phyloP scores from a whole-genome alignment of 35 echinoderm and acorn worm species.

The Heliocidaris tuberculata region DNA sequence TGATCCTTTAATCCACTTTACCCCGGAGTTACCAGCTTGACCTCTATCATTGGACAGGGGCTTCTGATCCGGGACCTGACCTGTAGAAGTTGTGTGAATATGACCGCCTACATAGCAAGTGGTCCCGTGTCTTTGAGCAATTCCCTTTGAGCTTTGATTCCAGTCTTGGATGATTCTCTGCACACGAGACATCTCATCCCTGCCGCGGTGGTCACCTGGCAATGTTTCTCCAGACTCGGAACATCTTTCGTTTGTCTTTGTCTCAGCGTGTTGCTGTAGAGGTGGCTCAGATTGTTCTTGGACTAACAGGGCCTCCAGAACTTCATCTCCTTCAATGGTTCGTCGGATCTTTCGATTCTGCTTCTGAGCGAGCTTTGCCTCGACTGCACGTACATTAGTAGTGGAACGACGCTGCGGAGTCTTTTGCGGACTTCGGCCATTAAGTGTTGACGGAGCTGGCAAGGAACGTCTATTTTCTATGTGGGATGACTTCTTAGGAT shows the following conservation, averaged over 20 bases:
- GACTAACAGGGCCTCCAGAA: slow-evolving; percentile 12
- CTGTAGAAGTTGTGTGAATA: not conserved
- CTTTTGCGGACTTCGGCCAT: not conserved
- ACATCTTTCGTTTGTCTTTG: not conserved
- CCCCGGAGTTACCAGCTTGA: not conserved
- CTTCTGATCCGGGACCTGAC: not conserved
- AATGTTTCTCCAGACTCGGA: not conserved
- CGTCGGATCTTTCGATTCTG: slow-evolving; percentile 53
- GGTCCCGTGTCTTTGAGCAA: not conserved
- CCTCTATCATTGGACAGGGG: not conserved
- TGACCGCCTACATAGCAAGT: slow-evolving; percentile 5
- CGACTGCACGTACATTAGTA: slow-evolving; percentile 51
- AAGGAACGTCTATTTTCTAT: slow-evolving; percentile 20
- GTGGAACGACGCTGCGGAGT: slow-evolving; percentile 42
- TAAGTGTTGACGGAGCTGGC: not conserved
- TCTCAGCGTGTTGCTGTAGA: not conserved
- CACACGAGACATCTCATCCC: not conserved
- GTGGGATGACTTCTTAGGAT: slow-evolving; percentile 6
- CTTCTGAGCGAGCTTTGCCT: slow-evolving; percentile 43
- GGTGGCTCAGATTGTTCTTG: slow-evolving; percentile 26
- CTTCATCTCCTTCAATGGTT: slow-evolving; percentile 5
- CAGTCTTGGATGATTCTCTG: slow-evolving; percentile 37
- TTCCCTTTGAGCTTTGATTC: slow-evolving; percentile 20
- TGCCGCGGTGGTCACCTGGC: not conserved
- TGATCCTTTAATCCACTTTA: not conserved